Conservation (phyloP, 2,888 invertebrate species). For the Maniola hyperantus region DNA sequence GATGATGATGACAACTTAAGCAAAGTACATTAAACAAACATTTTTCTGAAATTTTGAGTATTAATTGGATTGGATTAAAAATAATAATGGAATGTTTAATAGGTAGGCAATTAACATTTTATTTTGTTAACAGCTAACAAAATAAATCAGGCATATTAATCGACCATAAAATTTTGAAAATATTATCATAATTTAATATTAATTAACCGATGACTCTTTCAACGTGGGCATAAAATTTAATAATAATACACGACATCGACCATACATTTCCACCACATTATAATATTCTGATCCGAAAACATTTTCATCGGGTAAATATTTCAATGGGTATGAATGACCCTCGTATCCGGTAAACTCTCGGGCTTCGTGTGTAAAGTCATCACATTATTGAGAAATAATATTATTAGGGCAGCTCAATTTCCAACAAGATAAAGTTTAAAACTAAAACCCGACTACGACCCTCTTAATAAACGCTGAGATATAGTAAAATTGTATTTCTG, state of each 20-base stretch:
- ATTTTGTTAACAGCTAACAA: neutral
- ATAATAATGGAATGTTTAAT: neutral
- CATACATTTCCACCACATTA: constrained; percentile 20
- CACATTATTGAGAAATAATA: constrained; percentile 6
- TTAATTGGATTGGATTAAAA: neutral
- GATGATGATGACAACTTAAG: no score
- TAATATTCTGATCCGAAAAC: constrained; percentile 38
- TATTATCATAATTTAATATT: constrained; percentile 33
- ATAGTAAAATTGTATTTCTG: no score
- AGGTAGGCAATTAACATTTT: neutral
- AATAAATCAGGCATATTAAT: constrained; percentile 17
- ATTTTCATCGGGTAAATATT: constrained; percentile 37
- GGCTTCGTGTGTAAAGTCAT: constrained; percentile 15
- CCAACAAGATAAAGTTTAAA: no score
- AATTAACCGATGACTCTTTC: constrained; percentile 33
- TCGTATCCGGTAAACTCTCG: constrained; percentile 18
- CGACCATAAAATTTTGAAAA: constrained; percentile 24
- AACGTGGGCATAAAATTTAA: constrained; percentile 35
- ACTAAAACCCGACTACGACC: no score
- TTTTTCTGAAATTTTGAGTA: no score
- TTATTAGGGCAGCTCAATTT: neutral
- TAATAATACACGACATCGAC: constrained; percentile 33
- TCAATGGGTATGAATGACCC: constrained; percentile 32
- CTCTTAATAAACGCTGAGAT: no score
- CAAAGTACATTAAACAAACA: neutral